phyloP scores from a whole-genome alignment of 2,888 invertebrate genomes.

The Leucophora obtusa region DNA sequence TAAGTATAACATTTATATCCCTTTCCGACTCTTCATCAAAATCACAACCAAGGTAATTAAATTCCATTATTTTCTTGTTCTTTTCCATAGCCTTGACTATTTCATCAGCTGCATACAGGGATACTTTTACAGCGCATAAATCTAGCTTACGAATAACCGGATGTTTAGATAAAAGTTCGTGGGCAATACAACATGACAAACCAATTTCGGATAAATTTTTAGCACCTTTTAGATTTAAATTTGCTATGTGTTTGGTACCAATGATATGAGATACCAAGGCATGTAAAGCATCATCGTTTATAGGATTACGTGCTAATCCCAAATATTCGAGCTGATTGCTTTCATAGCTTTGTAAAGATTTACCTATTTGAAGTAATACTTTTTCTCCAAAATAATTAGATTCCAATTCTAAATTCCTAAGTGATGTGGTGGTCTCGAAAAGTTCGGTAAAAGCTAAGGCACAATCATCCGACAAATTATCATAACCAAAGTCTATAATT shows the following conservation, averaged over 20 bases:
- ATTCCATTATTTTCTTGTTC: slow-evolving; percentile 67
- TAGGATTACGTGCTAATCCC: slow-evolving; percentile 70
- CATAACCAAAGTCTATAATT: slow-evolving; percentile 71
- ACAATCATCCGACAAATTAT: slow-evolving; percentile 72
- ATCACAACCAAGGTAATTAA: slow-evolving; percentile 70
- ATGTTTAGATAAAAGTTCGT: slow-evolving; percentile 68
- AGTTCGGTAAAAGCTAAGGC: slow-evolving; percentile 66
- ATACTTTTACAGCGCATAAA: slow-evolving; percentile 67
- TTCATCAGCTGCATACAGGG: slow-evolving; percentile 14
- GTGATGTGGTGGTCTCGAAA: slow-evolving; percentile 62
- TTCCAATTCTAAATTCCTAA: slow-evolving; percentile 69
- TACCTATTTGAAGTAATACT: slow-evolving; percentile 58
- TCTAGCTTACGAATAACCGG: slow-evolving; percentile 65
- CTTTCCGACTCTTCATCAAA: slow-evolving; percentile 68
- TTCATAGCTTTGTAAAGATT: slow-evolving; percentile 41
- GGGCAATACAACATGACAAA: slow-evolving; percentile 58
- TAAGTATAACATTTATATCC: slow-evolving; percentile 70
- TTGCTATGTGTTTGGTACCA: slow-evolving; percentile 65
- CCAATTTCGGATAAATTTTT: background rate
- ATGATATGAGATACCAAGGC: slow-evolving; percentile 62
- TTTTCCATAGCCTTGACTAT: slow-evolving; percentile 67
- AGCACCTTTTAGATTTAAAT: slow-evolving; percentile 69
- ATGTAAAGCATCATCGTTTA: slow-evolving; percentile 65
- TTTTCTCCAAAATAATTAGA: slow-evolving; percentile 68
- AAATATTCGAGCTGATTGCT: slow-evolving; percentile 67